Conservation (phyloP, 2,797 vertebrate genomes). For the Platalea minor region DNA sequence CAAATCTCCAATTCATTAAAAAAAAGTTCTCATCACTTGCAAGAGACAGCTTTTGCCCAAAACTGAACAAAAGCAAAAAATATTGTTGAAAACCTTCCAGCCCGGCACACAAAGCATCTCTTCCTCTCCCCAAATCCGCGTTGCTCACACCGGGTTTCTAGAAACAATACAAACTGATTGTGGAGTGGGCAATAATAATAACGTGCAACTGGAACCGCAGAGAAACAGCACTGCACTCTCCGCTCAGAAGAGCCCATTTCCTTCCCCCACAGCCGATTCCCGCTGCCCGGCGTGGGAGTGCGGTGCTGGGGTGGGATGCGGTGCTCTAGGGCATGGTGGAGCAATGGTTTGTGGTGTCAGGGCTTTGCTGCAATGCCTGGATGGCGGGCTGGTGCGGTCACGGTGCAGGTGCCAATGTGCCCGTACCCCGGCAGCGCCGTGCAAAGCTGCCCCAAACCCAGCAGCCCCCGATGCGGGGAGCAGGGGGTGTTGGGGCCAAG, state of each 20-base stretch:
- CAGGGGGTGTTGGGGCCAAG: fast-evolving
- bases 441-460: background rate
- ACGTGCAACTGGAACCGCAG: background rate
- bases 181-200: background rate
- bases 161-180: background rate
- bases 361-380: background rate
- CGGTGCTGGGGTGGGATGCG: background rate
- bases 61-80: background rate
- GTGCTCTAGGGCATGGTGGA: fast-evolving
- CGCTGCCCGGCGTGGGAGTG: fast-evolving
- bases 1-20: background rate
- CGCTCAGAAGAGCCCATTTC: background rate
- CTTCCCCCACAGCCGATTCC: background rate
- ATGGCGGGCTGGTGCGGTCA: fast-evolving
- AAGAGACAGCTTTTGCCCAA: background rate
- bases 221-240: fast-evolving
- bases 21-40: background rate
- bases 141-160: background rate
- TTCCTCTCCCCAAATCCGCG: background rate
- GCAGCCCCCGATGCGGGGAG: fast-evolving
- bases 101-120: background rate
- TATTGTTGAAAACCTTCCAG: background rate
- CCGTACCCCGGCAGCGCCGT: fast-evolving
- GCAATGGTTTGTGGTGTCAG: background rate
- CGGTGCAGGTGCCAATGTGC: background rate